Conservation (phyloP, 2,797 vertebrate species). For the Micrastur ruficollis region DNA sequence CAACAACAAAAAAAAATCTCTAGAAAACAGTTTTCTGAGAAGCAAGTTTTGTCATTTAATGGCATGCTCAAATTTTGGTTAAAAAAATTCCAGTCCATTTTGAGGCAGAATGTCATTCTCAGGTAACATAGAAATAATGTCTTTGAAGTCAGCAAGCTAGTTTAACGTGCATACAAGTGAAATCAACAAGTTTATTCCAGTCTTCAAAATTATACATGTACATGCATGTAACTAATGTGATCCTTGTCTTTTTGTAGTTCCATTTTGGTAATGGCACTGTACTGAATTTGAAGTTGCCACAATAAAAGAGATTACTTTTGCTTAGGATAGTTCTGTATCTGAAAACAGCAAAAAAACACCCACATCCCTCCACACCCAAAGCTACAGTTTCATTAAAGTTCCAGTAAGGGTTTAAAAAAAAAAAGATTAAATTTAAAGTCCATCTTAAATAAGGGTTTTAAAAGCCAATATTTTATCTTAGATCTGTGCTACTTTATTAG, state of each 20-base stretch:
- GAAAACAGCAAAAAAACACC: neutral
- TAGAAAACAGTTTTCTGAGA: neutral
- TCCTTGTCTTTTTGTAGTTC: neutral
- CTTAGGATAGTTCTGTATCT: neutral
- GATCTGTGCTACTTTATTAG: neutral
- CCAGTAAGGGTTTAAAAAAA: neutral
- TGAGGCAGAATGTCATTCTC: neutral
- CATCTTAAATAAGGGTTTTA: neutral
- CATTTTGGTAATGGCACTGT: neutral
- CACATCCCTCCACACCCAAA: neutral
- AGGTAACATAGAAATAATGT: neutral
- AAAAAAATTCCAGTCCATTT: neutral
- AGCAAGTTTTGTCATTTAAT: neutral
- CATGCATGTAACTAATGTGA: neutral
- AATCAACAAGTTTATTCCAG: neutral
- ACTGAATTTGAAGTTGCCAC: neutral
- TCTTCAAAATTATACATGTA: conserved; percentile 11
- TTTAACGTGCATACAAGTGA: neutral
- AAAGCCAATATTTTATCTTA: neutral
- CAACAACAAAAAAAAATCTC: neutral
- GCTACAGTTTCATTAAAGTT: neutral
- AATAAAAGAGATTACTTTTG: neutral
- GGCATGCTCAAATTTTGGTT: neutral
- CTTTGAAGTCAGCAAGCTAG: conserved; percentile 28
- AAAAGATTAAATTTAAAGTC: neutral